Conservation (phyloP, 2,888 invertebrate species). For the Morpho achilles region DNA sequence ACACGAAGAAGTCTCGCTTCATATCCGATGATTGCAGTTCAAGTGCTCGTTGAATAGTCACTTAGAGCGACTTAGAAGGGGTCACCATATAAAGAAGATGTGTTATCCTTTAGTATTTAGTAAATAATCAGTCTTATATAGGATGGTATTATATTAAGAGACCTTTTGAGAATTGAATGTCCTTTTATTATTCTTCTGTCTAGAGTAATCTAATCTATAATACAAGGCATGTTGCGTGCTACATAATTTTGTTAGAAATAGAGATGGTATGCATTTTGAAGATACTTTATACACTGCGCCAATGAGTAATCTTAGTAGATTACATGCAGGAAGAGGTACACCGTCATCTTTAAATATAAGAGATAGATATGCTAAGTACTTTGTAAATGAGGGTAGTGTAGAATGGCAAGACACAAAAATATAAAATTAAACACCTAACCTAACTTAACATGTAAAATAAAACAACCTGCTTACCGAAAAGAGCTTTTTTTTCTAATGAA, state of each 20-base stretch:
- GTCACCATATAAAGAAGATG: too few species aligned
- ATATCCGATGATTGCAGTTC: too few species aligned
- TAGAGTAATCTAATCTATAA: too few species aligned
- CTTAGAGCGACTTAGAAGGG: too few species aligned
- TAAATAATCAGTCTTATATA: too few species aligned
- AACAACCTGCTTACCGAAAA: slow-evolving; percentile 10
- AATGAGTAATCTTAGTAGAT: slow-evolving; percentile 30
- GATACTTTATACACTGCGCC: slow-evolving; percentile 7
- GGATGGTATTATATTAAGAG: too few species aligned
- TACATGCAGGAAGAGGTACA: slow-evolving; percentile 14
- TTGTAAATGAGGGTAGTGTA: slow-evolving; percentile 4
- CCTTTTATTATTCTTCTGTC: too few species aligned
- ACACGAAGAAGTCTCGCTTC: too few species aligned
- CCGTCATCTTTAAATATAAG: slow-evolving; percentile 30
- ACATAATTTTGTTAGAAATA: slow-evolving; percentile 31
- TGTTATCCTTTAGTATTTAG: too few species aligned
- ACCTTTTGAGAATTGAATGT: too few species aligned
- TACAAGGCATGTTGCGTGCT: slow-evolving; percentile 21
- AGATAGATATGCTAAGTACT: slow-evolving; percentile 29
- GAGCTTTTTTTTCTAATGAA: slow-evolving; percentile 9
- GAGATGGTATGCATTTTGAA: slow-evolving; percentile 31
- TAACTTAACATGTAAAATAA: not conserved
- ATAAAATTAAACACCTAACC: not conserved
- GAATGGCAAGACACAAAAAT: slow-evolving; percentile 4
- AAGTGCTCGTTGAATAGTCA: too few species aligned